phyloP scores from a whole-genome alignment of 92 coral and sea anemone species.

The Porites cylindrica region DNA sequence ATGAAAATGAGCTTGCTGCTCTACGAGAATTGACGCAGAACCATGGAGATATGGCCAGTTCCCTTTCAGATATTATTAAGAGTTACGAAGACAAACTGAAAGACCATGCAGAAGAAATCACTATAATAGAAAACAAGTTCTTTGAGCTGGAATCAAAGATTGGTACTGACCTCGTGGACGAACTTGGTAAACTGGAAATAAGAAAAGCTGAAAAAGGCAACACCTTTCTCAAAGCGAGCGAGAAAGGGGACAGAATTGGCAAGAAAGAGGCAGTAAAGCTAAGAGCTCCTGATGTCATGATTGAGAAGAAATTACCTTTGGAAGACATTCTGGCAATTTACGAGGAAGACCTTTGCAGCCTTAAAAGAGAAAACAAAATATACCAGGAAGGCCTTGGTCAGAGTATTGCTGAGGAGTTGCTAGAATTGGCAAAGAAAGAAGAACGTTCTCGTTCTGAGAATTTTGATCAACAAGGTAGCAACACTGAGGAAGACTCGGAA shows the following conservation, averaged over 20 bases:
- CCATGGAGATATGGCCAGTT: constrained; percentile 2
- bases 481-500: background rate
- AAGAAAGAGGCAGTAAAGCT: background rate
- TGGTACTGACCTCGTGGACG: constrained; percentile 45
- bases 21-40: constrained; percentile 16
- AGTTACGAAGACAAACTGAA: constrained; percentile 44
- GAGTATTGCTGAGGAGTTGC: constrained; percentile 34
- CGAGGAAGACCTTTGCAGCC: constrained; percentile 28
- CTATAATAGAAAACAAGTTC: background rate
- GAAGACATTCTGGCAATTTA: constrained; percentile 22
- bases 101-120: background rate
- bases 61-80: constrained; percentile 21
- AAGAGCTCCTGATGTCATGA: constrained; percentile 27
- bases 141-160: constrained; percentile 45
- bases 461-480: background rate
- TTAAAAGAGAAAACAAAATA: constrained; percentile 35
- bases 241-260: background rate
- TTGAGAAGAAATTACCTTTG: background rate
- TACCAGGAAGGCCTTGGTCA: constrained; percentile 36
- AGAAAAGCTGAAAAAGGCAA: background rate
- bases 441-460: background rate
- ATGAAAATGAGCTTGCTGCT: constrained; percentile 60
- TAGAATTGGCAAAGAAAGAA: constrained; percentile 9
- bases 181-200: background rate
- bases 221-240: background rate